Conservation (phyloP, 2,888 invertebrate genomes). For the Lochmaea capreae region DNA sequence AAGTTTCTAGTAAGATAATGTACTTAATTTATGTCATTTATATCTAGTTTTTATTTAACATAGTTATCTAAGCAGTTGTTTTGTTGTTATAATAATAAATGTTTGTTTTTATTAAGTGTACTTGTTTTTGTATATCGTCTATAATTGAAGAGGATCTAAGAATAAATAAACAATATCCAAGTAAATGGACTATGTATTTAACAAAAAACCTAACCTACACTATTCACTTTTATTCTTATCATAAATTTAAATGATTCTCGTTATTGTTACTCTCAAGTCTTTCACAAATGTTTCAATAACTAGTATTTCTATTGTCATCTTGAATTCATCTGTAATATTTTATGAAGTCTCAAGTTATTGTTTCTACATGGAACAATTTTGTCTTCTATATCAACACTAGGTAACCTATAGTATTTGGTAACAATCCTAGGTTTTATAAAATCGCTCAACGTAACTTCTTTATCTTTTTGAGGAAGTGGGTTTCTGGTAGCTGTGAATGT, state of each 20-base stretch:
- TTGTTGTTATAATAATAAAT: background rate
- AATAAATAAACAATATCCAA: no score
- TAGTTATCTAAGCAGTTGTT: background rate
- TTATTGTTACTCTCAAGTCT: no score
- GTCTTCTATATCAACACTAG: slow-evolving; percentile 41
- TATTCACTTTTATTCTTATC: no score
- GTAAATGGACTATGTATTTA: no score
- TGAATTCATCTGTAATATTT: slow-evolving; percentile 34
- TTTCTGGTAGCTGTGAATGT: slow-evolving; percentile 41
- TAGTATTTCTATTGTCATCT: slow-evolving; percentile 7
- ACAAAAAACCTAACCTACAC: no score
- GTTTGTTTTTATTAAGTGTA: background rate
- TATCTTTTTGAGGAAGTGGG: slow-evolving; percentile 50
- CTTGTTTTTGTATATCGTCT: background rate
- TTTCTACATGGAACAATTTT: slow-evolving; percentile 26
- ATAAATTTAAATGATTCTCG: no score
- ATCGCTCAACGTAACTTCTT: slow-evolving; percentile 51
- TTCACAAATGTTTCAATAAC: no score
- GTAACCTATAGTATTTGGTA: slow-evolving; percentile 44
- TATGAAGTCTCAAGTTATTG: slow-evolving; percentile 47
- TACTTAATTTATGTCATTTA: slow-evolving; percentile 1
- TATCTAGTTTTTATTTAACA: background rate
- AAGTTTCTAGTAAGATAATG: slow-evolving; percentile 14
- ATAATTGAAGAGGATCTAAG: background rate
- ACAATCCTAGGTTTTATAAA: slow-evolving; percentile 44